These are phyloP conservation scores for Ancistrus triradiatus DNA, from an alignment of 2,113 vertebrate genomes.

Conservation along the genomic window DNA sequence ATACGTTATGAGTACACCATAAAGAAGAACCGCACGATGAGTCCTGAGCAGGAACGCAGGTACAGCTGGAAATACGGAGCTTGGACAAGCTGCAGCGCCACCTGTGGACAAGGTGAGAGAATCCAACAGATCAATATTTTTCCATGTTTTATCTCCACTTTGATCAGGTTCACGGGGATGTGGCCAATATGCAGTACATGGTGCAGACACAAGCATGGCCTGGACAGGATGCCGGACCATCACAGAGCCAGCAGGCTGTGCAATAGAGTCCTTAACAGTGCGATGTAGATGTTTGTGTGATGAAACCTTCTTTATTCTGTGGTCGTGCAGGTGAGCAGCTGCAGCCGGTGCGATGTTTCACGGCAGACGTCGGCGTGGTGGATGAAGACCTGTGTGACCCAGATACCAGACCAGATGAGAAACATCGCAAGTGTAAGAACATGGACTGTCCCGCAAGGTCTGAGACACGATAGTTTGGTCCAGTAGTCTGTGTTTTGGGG, in stretches of 20 bases:
- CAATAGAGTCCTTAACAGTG: neutral
- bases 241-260: too few relatives aligned
- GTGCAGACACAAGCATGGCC: too few relatives aligned
- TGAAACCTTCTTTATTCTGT: neutral
- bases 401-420: conserved; percentile 70
- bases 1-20: conserved; percentile 86
- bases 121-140: neutral
- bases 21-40: conserved; percentile 73
- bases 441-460: conserved; percentile 89
- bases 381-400: conserved; percentile 83
- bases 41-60: conserved; percentile 63
- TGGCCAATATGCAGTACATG: too few relatives aligned
- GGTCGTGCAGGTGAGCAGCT: conserved; percentile 77
- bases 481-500: too few relatives aligned
- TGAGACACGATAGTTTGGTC: too few relatives aligned
- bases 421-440: conserved; percentile 81
- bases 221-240: too few relatives aligned
- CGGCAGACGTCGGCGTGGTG: conserved; percentile 72
- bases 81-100: conserved; percentile 90
- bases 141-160: too few relatives aligned
- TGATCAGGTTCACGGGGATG: too few relatives aligned
- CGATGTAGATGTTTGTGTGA: neutral
- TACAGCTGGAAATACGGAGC: conserved; percentile 85
- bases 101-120: conserved; percentile 82
- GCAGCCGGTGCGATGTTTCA: conserved; percentile 80